These are phyloP conservation scores for Etheostoma spectabile DNA, from an alignment of 2,113 vertebrate genomes.

Conservation along the genomic window DNA sequence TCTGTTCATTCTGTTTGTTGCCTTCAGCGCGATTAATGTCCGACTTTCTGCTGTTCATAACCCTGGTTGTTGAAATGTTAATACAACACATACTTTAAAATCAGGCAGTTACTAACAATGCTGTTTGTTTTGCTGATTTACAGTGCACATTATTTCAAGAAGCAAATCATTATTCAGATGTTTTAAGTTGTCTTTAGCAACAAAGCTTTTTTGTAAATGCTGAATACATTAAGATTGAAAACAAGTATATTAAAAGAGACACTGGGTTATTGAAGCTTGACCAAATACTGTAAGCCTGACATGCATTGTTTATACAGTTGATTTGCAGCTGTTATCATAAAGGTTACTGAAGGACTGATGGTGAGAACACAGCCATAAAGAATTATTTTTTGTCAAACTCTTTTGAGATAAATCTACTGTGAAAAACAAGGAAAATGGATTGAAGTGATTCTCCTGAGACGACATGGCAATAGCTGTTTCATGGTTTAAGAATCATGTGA, in stretches of 20 bases:
- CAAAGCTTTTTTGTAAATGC: conserved; percentile 4
- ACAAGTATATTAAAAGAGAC: background rate
- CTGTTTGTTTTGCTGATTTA: conserved; percentile 24
- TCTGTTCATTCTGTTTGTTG: conserved; percentile 58
- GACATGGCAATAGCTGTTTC: conserved; percentile 44
- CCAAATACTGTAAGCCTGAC: conserved; percentile 25
- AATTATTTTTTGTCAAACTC: conserved; percentile 56
- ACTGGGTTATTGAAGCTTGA: conserved; percentile 16
- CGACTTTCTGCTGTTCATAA: conserved; percentile 47
- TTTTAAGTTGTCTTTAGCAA: background rate
- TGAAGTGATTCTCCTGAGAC: conserved; percentile 54
- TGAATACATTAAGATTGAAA: conserved; percentile 1
- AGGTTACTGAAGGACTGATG: conserved; percentile 36
- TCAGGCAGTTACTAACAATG: conserved; percentile 23
- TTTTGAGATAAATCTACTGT: conserved; percentile 58
- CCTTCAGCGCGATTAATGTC: conserved; percentile 52
- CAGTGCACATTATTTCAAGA: background rate
- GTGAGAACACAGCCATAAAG: conserved; percentile 16
- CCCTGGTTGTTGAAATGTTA: conserved; percentile 17
- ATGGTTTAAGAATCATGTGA: conserved; percentile 64
- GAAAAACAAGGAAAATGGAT: conserved; percentile 49
- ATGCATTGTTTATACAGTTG: conserved; percentile 29
- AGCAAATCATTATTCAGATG: background rate
- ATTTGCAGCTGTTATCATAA: conserved; percentile 39
- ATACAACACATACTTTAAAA: conserved; percentile 27